Conservation (phyloP, 2,888 invertebrate genomes). For the Cordilura impudica region DNA sequence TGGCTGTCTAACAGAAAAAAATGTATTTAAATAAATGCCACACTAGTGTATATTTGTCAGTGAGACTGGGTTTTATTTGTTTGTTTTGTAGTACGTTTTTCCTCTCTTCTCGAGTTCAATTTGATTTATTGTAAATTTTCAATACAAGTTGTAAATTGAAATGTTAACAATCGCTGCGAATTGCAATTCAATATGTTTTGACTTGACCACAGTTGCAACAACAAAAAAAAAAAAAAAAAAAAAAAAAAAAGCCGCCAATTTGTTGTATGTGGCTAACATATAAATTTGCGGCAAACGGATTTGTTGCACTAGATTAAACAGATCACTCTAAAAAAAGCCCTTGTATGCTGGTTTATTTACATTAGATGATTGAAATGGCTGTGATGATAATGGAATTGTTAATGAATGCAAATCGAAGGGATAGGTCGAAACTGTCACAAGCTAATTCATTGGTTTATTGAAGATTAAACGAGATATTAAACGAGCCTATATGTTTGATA, state of each 20-base stretch:
- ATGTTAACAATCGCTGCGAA: constrained; percentile 58
- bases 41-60: too few relatives aligned
- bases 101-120: constrained; percentile 27
- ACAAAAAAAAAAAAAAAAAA: background rate
- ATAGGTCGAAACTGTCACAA: too few relatives aligned
- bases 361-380: constrained; percentile 49
- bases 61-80: constrained; percentile 16
- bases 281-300: constrained; percentile 59
- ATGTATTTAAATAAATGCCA: too few relatives aligned
- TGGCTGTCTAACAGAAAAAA: too few relatives aligned
- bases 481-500: too few relatives aligned
- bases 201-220: constrained; percentile 34
- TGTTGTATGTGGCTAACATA: constrained; percentile 60
- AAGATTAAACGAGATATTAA: too few relatives aligned
- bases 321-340: constrained; percentile 39
- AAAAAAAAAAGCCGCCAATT: constrained; percentile 58
- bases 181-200: constrained; percentile 51
- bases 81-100: constrained; percentile 4
- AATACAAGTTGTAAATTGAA: constrained; percentile 62
- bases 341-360: constrained; percentile 48
- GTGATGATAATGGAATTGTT: background rate
- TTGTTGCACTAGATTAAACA: constrained; percentile 63
- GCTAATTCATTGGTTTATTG: too few relatives aligned
- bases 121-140: constrained; percentile 58
- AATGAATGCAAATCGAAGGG: too few relatives aligned